A percentile compares a stretch with the other conserved stretches of the same genome.
phyloP scores from a whole-genome alignment of 2,888 invertebrate species.

The Dasypolia templi region DNA sequence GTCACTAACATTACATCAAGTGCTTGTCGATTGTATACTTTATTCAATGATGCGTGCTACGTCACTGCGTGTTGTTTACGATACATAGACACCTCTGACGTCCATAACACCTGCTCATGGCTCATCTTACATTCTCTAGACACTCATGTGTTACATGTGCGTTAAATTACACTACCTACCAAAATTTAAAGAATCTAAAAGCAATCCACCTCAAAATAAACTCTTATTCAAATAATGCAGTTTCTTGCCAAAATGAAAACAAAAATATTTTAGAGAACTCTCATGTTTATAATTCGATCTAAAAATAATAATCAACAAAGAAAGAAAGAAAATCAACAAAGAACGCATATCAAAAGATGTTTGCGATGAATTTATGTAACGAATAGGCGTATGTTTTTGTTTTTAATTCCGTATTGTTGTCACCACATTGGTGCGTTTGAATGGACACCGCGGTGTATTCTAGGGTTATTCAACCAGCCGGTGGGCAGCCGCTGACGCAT shows the following conservation, averaged over 20 bases:
- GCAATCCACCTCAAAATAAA: conserved; percentile 29
- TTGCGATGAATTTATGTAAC: conserved; percentile 40
- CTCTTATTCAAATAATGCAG: conserved; percentile 26
- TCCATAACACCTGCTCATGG: conserved; percentile 38
- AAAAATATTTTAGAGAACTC: conserved; percentile 27
- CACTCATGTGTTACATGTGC: conserved; percentile 12
- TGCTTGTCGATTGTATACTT: conserved; percentile 39
- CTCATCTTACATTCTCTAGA: conserved; percentile 11
- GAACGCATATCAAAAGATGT: conserved; percentile 7
- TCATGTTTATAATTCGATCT: conserved; percentile 25
- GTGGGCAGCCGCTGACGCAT: conserved; percentile 73
- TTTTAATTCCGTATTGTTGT: conserved; percentile 58
- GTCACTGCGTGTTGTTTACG: conserved; percentile 51
- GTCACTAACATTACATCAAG: conserved; percentile 47
- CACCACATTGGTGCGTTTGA: conserved; percentile 47
- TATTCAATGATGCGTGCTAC: conserved; percentile 32
- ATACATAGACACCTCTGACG: conserved; percentile 43
- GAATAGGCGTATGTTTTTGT: conserved; percentile 35
- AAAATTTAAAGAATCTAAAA: conserved; percentile 12
- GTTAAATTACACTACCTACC: conserved; percentile 7
- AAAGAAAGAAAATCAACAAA: conserved; percentile 44
- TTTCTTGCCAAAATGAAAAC: conserved; percentile 43
- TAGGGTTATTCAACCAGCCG: conserved; percentile 83
- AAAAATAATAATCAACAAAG: conserved; percentile 44
- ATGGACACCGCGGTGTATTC: conserved; percentile 64